Evolutionary conservation across 2,888 invertebrate genomes (phyloP).

Genomic region (Nemoura dubitans): DNA sequence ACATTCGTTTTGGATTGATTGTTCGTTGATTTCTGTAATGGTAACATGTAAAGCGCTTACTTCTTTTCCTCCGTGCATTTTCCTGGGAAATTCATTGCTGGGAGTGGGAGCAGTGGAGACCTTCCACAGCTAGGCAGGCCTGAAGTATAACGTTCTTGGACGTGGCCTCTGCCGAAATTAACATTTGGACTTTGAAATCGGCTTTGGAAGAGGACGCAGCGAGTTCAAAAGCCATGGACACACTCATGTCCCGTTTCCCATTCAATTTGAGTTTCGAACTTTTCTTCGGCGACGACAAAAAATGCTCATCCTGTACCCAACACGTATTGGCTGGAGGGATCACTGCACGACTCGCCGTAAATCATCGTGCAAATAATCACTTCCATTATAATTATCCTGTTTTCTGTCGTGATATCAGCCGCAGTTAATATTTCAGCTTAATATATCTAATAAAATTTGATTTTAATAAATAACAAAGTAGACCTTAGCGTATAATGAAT

Average conservation of each 20-base stretch:
- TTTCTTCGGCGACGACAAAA: neutral
- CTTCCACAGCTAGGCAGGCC: too few relatives aligned
- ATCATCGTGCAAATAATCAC: constrained; percentile 12
- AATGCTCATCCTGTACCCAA: neutral
- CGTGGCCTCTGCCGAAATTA: too few relatives aligned
- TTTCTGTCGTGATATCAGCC: neutral
- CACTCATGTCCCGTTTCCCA: neutral
- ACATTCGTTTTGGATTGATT: too few relatives aligned
- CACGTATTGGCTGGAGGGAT: neutral
- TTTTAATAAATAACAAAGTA: neutral
- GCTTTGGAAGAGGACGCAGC: neutral
- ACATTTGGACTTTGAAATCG: neutral
- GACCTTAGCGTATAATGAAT: neutral
- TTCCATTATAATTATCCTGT: neutral
- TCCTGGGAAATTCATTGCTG: too few relatives aligned
- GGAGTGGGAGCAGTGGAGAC: too few relatives aligned
- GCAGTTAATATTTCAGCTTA: neutral
- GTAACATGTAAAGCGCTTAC: too few relatives aligned
- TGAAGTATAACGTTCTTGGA: too few relatives aligned
- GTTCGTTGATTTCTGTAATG: too few relatives aligned
- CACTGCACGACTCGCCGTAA: neutral
- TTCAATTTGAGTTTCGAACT: neutral
- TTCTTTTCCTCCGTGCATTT: too few relatives aligned
- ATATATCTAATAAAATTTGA: neutral
- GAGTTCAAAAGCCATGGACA: neutral